Conservation (phyloP, 2,888 invertebrate species). For the Blastobasis lacticolella region DNA sequence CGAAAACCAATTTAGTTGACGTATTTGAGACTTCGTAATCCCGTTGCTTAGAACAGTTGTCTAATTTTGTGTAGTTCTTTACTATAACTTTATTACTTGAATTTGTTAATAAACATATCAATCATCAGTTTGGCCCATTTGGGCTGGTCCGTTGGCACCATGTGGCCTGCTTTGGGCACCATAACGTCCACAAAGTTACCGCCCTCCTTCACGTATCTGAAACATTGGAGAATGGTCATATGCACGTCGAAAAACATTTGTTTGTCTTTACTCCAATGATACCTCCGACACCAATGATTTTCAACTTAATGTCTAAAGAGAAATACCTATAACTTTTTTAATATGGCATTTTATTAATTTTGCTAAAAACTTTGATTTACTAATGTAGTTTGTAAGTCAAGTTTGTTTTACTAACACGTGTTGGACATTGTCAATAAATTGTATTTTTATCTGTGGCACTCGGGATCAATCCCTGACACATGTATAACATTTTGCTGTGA, state of each 20-base stretch:
- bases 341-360: no score
- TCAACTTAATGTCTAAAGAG: neutral
- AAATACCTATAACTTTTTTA: neutral
- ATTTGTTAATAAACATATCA: constrained; percentile 3
- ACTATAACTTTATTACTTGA: constrained; percentile 1
- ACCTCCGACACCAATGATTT: neutral
- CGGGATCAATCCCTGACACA: no score
- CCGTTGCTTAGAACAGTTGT: no score
- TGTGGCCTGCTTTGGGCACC: constrained; percentile 70
- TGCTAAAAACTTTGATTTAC: no score
- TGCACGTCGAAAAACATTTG: neutral
- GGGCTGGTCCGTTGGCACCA: constrained; percentile 69
- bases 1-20: no score
- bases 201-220: constrained; percentile 46
- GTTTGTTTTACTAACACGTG: no score
- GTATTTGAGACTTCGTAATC: no score
- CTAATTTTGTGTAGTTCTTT: no score
- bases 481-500: no score
- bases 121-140: constrained; percentile 33
- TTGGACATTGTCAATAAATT: no score
- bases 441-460: no score
- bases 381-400: no score
- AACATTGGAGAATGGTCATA: neutral
- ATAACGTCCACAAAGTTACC: constrained; percentile 56
- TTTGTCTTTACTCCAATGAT: neutral